phyloP scores from a whole-genome alignment of 2,113 vertebrate genomes.

The Potamarius usumacintae region DNA sequence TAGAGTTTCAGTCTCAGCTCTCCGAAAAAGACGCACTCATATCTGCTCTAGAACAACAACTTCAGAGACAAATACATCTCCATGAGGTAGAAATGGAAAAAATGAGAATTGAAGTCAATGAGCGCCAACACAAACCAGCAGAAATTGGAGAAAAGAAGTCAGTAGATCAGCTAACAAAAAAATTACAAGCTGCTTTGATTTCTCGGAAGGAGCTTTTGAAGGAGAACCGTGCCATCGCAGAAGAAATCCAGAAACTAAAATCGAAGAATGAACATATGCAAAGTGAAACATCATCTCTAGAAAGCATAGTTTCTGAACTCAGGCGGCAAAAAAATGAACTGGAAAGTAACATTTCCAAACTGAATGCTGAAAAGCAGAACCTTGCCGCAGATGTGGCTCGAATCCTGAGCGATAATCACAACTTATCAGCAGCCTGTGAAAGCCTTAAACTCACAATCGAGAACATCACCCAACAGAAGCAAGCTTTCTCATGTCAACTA shows the following conservation, averaged over 20 bases:
- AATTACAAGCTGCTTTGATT: constrained; percentile 82
- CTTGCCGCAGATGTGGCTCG: constrained; percentile 67
- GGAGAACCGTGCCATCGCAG: constrained; percentile 75
- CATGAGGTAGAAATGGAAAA: constrained; percentile 59
- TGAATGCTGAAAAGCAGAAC: constrained; percentile 64
- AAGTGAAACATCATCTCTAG: constrained; percentile 58
- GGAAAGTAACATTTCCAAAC: constrained; percentile 24
- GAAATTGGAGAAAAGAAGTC: constrained; percentile 52
- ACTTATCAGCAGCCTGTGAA: constrained; percentile 80
- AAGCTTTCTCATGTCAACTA: constrained; percentile 84
- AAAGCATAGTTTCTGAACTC: constrained; percentile 62
- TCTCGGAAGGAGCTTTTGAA: constrained; percentile 82
- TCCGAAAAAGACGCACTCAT: constrained; percentile 63
- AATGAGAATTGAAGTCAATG: constrained; percentile 49
- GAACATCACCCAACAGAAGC: constrained; percentile 84
- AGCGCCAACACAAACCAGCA: constrained; percentile 64
- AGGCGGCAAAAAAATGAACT: constrained; percentile 63
- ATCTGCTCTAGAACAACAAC: constrained; percentile 64
- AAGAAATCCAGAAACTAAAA: constrained; percentile 65
- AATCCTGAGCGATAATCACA: constrained; percentile 77
- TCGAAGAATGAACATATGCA: constrained; percentile 65
- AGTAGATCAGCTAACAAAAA: constrained; percentile 75
- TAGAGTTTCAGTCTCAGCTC: constrained; percentile 45
- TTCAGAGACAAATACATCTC: constrained; percentile 62
- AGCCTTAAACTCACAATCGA: constrained; percentile 86